Percentiles rank a stretch among this genome's conserved stretches.
Conservation (phyloP, 2,888 invertebrate species). For the Melipona bicolor region DNA sequence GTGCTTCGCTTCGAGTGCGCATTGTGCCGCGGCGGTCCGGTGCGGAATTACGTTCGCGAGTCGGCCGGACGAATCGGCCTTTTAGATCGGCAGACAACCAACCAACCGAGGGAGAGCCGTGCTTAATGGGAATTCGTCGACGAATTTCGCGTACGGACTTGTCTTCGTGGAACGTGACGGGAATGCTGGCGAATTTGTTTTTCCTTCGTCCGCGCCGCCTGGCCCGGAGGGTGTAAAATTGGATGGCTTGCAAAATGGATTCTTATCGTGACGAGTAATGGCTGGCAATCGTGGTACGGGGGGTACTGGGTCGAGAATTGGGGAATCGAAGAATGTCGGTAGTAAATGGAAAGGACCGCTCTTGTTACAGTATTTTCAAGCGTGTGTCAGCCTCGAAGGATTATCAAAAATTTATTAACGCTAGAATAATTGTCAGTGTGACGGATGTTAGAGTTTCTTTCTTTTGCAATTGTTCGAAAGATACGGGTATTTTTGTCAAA, state of each 20-base stretch:
- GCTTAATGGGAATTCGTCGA: constrained; percentile 66
- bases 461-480: too few relatives aligned
- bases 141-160: constrained; percentile 62
- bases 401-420: too few relatives aligned
- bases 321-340: background rate
- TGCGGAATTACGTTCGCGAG: constrained; percentile 60
- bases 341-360: background rate
- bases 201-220: background rate
- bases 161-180: constrained; percentile 63
- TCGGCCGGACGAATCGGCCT: constrained; percentile 54
- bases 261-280: constrained; percentile 21
- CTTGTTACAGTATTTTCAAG: background rate
- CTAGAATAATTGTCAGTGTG: too few relatives aligned
- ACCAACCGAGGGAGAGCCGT: background rate
- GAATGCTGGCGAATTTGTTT: constrained; percentile 58
- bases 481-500: too few relatives aligned
- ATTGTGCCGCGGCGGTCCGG: constrained; percentile 26
- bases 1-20: constrained; percentile 1
- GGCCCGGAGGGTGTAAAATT: constrained; percentile 32
- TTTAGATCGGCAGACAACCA: constrained; percentile 57
- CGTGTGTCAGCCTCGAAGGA: too few relatives aligned
- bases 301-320: background rate
- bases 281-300: background rate
- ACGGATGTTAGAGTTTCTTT: too few relatives aligned
- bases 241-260: constrained; percentile 40